phyloP scores from a whole-genome alignment of 2,888 invertebrate species.

The Syrphus vitripennis region DNA sequence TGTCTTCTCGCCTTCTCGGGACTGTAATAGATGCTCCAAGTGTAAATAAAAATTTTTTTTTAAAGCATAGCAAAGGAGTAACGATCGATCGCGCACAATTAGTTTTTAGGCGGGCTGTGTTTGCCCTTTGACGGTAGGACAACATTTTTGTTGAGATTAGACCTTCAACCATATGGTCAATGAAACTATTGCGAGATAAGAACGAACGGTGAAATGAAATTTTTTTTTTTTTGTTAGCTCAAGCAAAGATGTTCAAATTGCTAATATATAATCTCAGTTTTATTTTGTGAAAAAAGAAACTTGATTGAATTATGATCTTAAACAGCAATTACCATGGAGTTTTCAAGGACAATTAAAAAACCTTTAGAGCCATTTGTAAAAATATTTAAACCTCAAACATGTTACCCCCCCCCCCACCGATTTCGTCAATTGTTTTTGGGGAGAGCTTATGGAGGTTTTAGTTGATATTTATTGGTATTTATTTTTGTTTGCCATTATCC shows the following conservation, averaged over 20 bases:
- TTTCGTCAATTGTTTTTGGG: too few species aligned
- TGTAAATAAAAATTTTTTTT: constrained; percentile 67
- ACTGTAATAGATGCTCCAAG: constrained; percentile 67
- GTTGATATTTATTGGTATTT: too few species aligned
- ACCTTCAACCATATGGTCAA: constrained; percentile 50
- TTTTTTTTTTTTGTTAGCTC: background rate
- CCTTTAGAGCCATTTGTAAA: too few species aligned
- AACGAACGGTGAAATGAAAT: background rate
- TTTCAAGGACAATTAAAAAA: too few species aligned
- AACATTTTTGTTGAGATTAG: constrained; percentile 4
- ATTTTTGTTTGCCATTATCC: too few species aligned
- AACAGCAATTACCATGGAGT: too few species aligned
- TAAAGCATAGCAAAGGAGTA: constrained; percentile 12
- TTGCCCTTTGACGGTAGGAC: constrained; percentile 46
- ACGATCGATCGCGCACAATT: constrained; percentile 7
- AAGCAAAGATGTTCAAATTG: background rate
- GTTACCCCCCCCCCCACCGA: too few species aligned
- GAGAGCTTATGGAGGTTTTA: too few species aligned
- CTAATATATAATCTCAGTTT: background rate
- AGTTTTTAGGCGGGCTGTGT: constrained; percentile 24
- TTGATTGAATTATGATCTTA: background rate
- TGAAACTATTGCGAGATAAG: background rate
- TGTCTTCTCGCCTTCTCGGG: constrained; percentile 53
- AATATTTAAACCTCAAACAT: too few species aligned
- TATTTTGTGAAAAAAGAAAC: background rate